Evolutionary conservation across 2,797 vertebrate species (phyloP).

Genomic region (Rhodeus uyekii): DNA sequence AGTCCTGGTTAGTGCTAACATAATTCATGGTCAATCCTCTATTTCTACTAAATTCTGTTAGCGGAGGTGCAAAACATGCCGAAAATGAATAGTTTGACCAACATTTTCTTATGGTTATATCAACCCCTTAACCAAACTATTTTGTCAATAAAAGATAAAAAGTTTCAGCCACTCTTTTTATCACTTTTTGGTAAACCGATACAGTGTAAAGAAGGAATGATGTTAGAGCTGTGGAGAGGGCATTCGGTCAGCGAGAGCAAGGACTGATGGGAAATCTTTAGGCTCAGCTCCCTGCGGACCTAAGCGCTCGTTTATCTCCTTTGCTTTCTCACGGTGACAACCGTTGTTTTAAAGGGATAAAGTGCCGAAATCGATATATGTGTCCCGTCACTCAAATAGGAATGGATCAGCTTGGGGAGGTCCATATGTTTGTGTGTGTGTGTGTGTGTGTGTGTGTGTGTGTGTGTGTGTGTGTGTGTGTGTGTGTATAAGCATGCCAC

Average conservation of each 20-base stretch:
- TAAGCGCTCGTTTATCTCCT: conserved; percentile 57
- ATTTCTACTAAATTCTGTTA: not conserved
- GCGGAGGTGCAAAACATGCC: not conserved
- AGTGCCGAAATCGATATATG: conserved; percentile 62
- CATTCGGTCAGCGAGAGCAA: conserved; percentile 31
- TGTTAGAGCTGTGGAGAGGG: conserved; percentile 1
- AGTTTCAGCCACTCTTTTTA: not conserved
- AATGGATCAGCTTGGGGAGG: conserved; percentile 50
- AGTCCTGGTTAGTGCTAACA: too few species aligned
- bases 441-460: conserved; percentile 50
- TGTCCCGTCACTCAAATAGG: conserved; percentile 59
- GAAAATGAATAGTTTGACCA: not conserved
- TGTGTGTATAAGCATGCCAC: conserved; percentile 56
- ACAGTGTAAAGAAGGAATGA: conserved; percentile 3
- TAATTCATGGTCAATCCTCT: not conserved
- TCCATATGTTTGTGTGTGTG: conserved; percentile 22
- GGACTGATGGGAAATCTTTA: conserved; percentile 65
- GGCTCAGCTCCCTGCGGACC: conserved; percentile 49
- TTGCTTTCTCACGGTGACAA: conserved; percentile 57
- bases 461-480: conserved; percentile 29
- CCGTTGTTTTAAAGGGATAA: conserved; percentile 69
- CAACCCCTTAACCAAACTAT: not conserved
- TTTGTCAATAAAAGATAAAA: too few species aligned
- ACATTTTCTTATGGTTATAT: not conserved
- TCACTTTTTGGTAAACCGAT: not conserved